Conservation (phyloP, 2,113 vertebrate species). For the Coregonus clupeaformis region DNA sequence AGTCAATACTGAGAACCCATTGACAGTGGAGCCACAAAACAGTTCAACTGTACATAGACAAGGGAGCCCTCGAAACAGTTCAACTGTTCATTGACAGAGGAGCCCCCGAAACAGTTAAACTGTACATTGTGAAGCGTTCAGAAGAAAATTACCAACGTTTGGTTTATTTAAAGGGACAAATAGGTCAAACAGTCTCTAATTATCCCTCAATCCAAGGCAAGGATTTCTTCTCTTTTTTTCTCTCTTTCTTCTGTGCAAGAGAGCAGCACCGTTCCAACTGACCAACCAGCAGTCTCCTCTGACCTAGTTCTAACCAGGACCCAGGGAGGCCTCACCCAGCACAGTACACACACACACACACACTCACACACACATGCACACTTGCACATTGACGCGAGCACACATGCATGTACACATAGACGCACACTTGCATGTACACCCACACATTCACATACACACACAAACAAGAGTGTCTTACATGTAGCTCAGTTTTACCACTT, state of each 20-base stretch:
- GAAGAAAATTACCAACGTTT: slow-evolving; percentile 51
- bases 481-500: too few species aligned
- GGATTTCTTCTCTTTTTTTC: too few species aligned
- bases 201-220: slow-evolving; percentile 29
- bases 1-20: too few species aligned
- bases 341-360: too few species aligned
- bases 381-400: too few species aligned
- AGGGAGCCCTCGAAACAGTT: too few species aligned
- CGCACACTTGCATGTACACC: too few species aligned
- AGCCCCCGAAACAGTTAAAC: neutral
- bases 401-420: too few species aligned
- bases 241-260: slow-evolving; percentile 40
- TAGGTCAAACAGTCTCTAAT: slow-evolving; percentile 66
- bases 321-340: slow-evolving; percentile 43
- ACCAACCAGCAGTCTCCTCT: slow-evolving; percentile 63
- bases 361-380: too few species aligned
- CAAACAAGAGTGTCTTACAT: too few species aligned
- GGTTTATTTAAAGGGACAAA: slow-evolving; percentile 62
- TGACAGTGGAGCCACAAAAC: neutral
- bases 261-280: slow-evolving; percentile 65
- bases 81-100: too few species aligned
- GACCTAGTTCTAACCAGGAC: slow-evolving; percentile 70
- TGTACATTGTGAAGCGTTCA: slow-evolving; percentile 29
- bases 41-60: neutral
- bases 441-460: too few species aligned